Conservation (phyloP, 2,113 vertebrate species). For the Lagopus muta region DNA sequence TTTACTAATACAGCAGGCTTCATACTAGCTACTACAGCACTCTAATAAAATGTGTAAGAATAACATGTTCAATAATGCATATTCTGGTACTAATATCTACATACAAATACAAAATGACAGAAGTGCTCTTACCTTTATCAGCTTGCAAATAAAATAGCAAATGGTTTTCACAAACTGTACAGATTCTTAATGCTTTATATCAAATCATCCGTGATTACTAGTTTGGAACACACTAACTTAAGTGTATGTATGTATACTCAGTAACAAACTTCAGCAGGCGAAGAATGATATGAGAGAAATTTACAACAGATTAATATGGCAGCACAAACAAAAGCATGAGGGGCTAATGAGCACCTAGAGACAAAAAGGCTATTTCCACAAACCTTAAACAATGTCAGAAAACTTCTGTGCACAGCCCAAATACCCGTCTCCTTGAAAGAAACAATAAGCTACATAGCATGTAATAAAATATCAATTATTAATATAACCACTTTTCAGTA, state of each 20-base stretch:
- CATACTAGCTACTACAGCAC: neutral
- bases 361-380: constrained; percentile 14
- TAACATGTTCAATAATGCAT: neutral
- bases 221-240: neutral
- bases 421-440: constrained; percentile 22
- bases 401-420: constrained; percentile 37
- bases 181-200: neutral
- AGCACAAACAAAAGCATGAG: neutral
- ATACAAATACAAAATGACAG: neutral
- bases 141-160: neutral
- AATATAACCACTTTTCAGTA: constrained; percentile 58
- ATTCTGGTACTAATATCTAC: neutral
- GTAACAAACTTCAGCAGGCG: neutral
- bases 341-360: constrained; percentile 33
- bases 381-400: constrained; percentile 16
- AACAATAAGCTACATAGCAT: constrained; percentile 9
- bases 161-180: constrained; percentile 12
- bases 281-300: neutral
- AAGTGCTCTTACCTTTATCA: neutral
- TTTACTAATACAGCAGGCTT: neutral
- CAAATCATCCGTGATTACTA: neutral
- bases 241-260: neutral
- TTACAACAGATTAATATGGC: constrained; percentile 28
- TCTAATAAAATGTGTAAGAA: neutral
- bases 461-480: constrained; percentile 74